Evolutionary conservation across 2,113 vertebrate genomes (phyloP).

Genomic region (Leiothrix lutea): DNA sequence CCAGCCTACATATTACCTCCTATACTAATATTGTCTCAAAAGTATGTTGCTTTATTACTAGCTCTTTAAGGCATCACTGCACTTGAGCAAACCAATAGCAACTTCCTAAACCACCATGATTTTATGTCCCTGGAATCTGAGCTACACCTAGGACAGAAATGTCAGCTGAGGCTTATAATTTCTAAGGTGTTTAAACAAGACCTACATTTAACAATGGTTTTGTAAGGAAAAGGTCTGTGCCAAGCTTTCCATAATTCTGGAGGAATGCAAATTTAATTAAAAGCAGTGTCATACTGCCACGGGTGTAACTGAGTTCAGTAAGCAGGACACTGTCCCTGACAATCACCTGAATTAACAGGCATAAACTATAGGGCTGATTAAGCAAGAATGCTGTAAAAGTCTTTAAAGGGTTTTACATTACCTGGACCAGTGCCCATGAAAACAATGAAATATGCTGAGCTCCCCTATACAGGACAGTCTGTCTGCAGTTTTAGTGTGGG

Average conservation of each 20-base stretch:
- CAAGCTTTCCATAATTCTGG: not conserved
- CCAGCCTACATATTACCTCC: not conserved
- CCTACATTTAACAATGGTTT: not conserved
- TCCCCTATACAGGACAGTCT: not conserved
- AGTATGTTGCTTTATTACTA: not conserved
- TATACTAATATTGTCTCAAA: not conserved
- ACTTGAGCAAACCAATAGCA: rapidly evolving
- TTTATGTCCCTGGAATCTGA: not conserved
- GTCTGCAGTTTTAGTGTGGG: not conserved
- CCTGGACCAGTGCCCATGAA: not conserved
- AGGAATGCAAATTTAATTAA: not conserved
- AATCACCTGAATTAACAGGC: not conserved
- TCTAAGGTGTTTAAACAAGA: not conserved
- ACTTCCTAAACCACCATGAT: not conserved
- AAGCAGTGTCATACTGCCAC: not conserved
- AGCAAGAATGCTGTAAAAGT: not conserved
- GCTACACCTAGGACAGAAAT: not conserved
- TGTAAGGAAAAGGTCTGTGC: not conserved
- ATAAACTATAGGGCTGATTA: not conserved
- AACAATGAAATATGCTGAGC: not conserved
- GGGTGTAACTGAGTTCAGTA: not conserved
- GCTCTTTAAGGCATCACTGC: not conserved
- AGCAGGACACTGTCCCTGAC: not conserved
- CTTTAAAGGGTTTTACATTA: not conserved
- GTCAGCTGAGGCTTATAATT: not conserved